These are phyloP conservation scores for Heterochromis multidens DNA, from an alignment of 2,113 vertebrate species.

Conservation along the genomic window DNA sequence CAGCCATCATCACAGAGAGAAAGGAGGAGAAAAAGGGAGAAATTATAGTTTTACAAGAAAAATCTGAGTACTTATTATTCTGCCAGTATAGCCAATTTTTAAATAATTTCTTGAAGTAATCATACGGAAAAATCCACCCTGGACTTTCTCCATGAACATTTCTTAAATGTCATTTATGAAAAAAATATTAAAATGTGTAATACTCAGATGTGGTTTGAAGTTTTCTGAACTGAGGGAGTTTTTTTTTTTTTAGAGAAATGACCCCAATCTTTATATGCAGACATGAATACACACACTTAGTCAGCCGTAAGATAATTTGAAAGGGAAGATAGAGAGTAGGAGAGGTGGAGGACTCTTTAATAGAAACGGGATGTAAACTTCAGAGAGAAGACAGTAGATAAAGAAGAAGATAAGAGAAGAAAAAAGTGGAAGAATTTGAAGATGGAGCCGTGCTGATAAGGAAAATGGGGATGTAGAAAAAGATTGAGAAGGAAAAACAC, in stretches of 20 bases:
- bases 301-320: background rate
- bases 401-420: conserved; percentile 3
- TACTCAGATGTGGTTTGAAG: background rate
- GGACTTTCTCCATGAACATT: background rate
- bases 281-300: background rate
- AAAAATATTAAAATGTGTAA: background rate
- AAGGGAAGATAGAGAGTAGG: background rate
- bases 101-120: no score
- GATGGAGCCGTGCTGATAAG: conserved; percentile 34
- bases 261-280: background rate
- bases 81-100: background rate
- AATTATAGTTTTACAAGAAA: background rate
- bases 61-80: background rate
- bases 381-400: conserved; percentile 28
- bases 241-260: background rate
- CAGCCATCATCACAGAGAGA: background rate
- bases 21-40: background rate
- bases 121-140: background rate
- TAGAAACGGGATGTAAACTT: conserved; percentile 14
- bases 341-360: background rate
- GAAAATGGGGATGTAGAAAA: background rate
- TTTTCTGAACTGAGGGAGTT: background rate
- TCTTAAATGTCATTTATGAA: background rate
- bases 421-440: conserved; percentile 17
- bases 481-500: background rate